Evolutionary conservation across 1,140 invertebrate species (phyloP).

Genomic region (Monomorium pharaonis): DNA sequence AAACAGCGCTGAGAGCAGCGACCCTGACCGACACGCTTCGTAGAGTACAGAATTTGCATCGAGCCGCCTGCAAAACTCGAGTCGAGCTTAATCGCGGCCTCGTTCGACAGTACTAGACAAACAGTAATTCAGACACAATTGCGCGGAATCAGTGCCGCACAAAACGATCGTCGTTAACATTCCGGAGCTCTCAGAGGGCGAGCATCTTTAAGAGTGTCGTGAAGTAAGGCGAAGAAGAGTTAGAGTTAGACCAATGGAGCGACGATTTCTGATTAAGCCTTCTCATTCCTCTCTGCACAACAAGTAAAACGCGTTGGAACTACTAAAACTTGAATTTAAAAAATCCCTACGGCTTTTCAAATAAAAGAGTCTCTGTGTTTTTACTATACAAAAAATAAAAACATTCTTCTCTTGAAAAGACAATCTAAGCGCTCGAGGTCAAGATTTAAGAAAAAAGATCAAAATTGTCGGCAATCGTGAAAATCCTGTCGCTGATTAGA

Average conservation of each 20-base stretch:
- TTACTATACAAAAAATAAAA: background rate
- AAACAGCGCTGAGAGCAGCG: background rate
- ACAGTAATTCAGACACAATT: conserved; percentile 70
- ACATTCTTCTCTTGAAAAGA: no score
- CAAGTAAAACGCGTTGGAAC: background rate
- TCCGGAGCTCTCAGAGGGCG: background rate
- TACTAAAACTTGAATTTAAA: background rate
- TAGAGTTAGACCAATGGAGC: background rate
- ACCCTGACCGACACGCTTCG: conserved; percentile 65
- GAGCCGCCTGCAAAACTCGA: conserved; percentile 3
- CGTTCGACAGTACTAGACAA: conserved; percentile 52
- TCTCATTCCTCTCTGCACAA: background rate
- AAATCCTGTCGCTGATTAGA: conserved; percentile 20
- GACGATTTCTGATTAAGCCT: background rate
- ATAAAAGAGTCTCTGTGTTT: background rate
- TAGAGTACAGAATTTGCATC: conserved; percentile 34
- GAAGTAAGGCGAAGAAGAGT: background rate
- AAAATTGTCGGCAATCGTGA: background rate
- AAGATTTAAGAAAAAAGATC: background rate
- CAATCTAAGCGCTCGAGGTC: no score
- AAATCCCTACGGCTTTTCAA: background rate
- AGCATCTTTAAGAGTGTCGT: background rate
- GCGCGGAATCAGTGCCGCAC: conserved; percentile 56
- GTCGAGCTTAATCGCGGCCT: conserved; percentile 33
- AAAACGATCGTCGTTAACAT: conserved; percentile 43